A percentile compares a stretch with the other conserved stretches of the same genome.
These are phyloP conservation scores for Phragmatobia fuliginosa DNA, from an alignment of 2,888 invertebrate genomes.

Conservation along the genomic window DNA sequence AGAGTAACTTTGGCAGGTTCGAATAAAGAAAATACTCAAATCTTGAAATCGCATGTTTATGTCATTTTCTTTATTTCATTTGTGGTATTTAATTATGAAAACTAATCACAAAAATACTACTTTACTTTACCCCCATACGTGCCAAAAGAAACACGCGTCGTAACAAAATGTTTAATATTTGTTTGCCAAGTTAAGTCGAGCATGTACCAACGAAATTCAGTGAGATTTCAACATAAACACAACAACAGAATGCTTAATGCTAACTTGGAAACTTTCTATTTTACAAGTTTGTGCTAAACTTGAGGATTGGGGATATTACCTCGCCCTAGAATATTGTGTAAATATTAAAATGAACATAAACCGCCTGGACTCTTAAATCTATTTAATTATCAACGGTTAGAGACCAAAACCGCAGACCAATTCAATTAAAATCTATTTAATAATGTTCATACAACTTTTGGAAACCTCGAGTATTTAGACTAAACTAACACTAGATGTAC, in stretches of 20 bases:
- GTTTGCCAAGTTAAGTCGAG: not conserved
- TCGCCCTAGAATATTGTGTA: not conserved
- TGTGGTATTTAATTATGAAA: not conserved
- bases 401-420: conserved; percentile 25
- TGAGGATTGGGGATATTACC: not conserved
- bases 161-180: not conserved
- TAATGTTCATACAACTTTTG: conserved; percentile 5
- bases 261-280: conserved; percentile 39
- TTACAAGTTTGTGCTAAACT: conserved; percentile 20
- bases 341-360: conserved; percentile 4
- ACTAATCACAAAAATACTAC: not conserved
- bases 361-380: conserved; percentile 20
- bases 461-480: not conserved
- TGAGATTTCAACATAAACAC: not conserved
- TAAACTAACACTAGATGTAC: not conserved
- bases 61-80: not conserved
- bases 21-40: too few relatives aligned
- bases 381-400: conserved; percentile 32
- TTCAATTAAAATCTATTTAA: conserved; percentile 36
- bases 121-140: not conserved
- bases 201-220: not conserved
- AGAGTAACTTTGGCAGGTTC: too few relatives aligned
- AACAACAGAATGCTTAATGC: conserved; percentile 10
- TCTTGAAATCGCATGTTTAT: not conserved
- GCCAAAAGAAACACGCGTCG: not conserved